A percentile compares a stretch with the other conserved stretches of the same genome.
phyloP scores from a whole-genome alignment of 2,113 vertebrate genomes.

The Tor tambroides region DNA sequence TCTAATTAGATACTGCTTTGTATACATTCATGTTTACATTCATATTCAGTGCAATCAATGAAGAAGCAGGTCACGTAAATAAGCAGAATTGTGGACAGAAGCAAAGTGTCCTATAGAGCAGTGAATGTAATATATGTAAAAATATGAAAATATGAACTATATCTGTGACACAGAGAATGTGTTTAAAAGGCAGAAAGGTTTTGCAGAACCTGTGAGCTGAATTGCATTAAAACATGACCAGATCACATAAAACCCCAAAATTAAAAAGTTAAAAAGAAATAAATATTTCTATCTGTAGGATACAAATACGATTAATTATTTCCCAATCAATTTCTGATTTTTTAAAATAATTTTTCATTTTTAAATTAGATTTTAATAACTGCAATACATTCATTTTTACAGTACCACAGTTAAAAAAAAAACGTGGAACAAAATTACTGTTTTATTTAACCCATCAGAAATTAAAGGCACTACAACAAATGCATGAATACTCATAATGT shows the following conservation, averaged over 20 bases:
- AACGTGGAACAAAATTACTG: not conserved
- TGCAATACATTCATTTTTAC: too few species aligned
- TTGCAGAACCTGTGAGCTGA: not conserved
- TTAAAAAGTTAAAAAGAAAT: too few species aligned
- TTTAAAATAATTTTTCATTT: too few species aligned
- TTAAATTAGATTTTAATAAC: too few species aligned
- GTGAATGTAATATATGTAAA: too few species aligned
- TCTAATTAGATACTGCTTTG: not conserved
- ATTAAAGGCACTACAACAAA: too few species aligned
- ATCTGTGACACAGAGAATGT: not conserved
- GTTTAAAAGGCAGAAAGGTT: not conserved
- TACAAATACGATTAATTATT: not conserved
- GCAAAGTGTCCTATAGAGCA: not conserved
- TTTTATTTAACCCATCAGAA: not conserved
- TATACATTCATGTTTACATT: not conserved
- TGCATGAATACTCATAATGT: too few species aligned
- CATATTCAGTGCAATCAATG: not conserved
- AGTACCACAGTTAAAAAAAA: not conserved
- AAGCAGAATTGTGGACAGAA: not conserved
- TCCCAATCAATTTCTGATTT: not conserved
- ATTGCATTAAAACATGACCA: not conserved
- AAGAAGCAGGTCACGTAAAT: not conserved
- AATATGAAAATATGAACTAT: not conserved
- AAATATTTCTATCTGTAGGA: too few species aligned
- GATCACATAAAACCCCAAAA: not conserved